Base-by-base conservation (phyloP, 2,113 vertebrate species). In the Lepus europaeus region DNA sequence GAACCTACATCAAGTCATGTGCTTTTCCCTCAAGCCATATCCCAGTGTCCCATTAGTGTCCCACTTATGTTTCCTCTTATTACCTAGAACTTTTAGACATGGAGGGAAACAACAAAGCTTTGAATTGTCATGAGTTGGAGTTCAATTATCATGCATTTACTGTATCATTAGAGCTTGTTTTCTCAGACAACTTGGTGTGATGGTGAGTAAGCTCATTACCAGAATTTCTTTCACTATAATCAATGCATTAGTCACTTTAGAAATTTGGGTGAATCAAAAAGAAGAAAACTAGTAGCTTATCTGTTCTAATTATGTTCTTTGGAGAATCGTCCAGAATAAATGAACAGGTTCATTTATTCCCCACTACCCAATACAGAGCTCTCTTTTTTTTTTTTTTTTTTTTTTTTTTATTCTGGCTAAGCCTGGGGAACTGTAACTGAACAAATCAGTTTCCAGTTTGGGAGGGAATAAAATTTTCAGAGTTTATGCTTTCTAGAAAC, bases 161-260 rank as follows among this genome's bases (percentile, higher is more conserved):
- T 51, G 25, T 81, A 66, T 84, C 51, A 68, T 96, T 91, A 80
- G 68, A 45, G 31, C 74, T 89, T 72, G n/a, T 89, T 95, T 97
- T 94, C 22, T 79, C 13, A 19, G 36, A 79, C 3, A 66, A 0
- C 0, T 74, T 63, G 56, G 73, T 33, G 87, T 87, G 63, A 87
- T 76, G 59, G 80, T 88, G 31, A 96, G 51, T 33, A 25, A 56
- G 29, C 33, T 95, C 64, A 64, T 90, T 87, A 87, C 53, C 83
- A 83, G 87, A 95, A 66, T 79, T 92, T 2, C 1, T 61, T 61
- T 94, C 76, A 91, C 56, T 76, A 51, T 68, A 4, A 56, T 89
- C 14, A 92, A 92, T 70, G 16, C 61, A 6, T 90, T 85, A 81
- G 29, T 68, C 77, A 59, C 39, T 94, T 96, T 31, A 89, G 22